phyloP scores from a whole-genome alignment of 2,113 vertebrate genomes.

The Podilymbus podiceps region DNA sequence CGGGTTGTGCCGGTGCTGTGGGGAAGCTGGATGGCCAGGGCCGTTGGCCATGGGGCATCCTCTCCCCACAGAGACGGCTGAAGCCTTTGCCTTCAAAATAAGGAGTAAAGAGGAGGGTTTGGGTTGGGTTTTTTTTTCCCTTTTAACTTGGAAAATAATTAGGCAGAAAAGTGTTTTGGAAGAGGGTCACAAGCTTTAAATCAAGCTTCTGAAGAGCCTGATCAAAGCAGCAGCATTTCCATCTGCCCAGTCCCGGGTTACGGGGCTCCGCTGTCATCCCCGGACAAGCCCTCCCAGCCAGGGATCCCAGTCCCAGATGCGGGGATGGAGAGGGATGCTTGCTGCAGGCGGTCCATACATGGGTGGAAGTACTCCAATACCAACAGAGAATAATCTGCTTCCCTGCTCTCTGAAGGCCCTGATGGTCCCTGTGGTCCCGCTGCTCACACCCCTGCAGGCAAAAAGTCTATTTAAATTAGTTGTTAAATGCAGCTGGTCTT shows the following conservation, averaged over 20 bases:
- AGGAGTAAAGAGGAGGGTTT: background rate
- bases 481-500: background rate
- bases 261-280: fast-evolving
- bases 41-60: fast-evolving
- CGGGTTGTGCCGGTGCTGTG: background rate
- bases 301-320: background rate
- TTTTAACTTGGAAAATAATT: constrained; percentile 20
- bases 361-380: background rate
- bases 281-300: background rate
- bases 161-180: background rate
- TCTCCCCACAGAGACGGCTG: fast-evolving
- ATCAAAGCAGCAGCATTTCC: background rate
- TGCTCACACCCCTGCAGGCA: background rate
- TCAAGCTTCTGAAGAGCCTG: background rate
- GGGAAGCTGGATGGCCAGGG: background rate
- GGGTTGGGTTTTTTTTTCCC: background rate
- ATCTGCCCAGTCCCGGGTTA: background rate
- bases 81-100: background rate
- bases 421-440: fast-evolving
- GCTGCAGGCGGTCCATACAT: fast-evolving
- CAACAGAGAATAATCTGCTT: background rate
- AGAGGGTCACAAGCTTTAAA: background rate
- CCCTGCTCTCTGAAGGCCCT: background rate
- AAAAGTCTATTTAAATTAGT: background rate
- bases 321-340: background rate